phyloP scores from a whole-genome alignment of 2,888 invertebrate genomes.

The Tetanocera ferruginea region DNA sequence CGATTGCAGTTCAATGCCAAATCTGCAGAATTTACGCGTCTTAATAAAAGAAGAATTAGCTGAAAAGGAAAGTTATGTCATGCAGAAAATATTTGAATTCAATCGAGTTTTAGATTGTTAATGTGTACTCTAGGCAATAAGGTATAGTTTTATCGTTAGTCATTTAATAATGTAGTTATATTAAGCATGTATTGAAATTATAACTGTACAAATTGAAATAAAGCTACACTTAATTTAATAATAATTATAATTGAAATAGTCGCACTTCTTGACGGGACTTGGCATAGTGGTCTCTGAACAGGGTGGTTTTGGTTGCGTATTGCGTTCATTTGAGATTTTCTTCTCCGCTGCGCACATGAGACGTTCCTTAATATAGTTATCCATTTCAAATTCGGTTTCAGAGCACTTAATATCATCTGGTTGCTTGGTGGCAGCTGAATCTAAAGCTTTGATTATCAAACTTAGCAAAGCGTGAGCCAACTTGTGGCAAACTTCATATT shows the following conservation, averaged over 20 bases:
- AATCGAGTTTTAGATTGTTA: conserved; percentile 58
- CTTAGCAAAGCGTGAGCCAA: conserved; percentile 62
- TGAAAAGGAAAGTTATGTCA: conserved; percentile 62
- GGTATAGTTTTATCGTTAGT: not conserved
- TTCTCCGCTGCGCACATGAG: conserved; percentile 64
- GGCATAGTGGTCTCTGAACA: not conserved
- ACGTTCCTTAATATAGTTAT: conserved; percentile 62
- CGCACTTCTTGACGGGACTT: not conserved
- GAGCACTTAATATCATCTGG: conserved; percentile 50
- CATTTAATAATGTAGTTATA: not conserved
- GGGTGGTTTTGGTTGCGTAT: not conserved
- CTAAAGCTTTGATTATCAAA: conserved; percentile 61
- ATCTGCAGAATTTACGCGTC: conserved; percentile 71
- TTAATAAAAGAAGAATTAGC: conserved; percentile 63
- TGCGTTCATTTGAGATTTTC: conserved; percentile 51
- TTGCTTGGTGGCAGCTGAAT: conserved; percentile 57
- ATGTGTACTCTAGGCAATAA: conserved; percentile 14
- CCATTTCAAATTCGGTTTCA: conserved; percentile 60
- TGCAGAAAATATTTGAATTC: conserved; percentile 63
- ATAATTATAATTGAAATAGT: conserved; percentile 1
- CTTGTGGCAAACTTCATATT: conserved; percentile 62
- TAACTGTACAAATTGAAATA: not conserved
- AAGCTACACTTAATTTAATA: not conserved
- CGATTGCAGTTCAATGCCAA: conserved; percentile 82
- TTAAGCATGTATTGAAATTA: not conserved